Evolutionary conservation across 2,888 invertebrate genomes (phyloP).

Genomic region (Zaprionus bogoriensis): DNA sequence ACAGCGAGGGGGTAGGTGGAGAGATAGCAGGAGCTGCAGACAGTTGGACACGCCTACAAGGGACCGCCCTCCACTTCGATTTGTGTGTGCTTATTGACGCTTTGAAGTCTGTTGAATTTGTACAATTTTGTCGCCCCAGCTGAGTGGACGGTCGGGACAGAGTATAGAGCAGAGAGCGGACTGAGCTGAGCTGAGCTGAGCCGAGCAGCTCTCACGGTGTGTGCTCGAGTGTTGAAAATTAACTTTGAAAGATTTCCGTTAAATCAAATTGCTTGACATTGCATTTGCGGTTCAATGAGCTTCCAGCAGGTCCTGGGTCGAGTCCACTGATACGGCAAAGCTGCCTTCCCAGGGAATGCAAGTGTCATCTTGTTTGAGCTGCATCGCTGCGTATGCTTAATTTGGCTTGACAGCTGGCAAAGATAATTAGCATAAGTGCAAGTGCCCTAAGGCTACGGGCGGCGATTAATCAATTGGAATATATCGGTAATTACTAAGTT

Average conservation of each 20-base stretch:
- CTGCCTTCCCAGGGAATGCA: constrained; percentile 2
- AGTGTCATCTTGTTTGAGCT: not conserved
- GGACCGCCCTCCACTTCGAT: constrained; percentile 24
- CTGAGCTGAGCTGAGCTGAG: not conserved
- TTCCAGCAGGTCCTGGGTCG: constrained; percentile 16
- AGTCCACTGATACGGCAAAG: constrained; percentile 29
- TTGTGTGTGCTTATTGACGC: constrained; percentile 72
- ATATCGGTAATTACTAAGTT: not conserved
- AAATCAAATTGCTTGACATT: constrained; percentile 61
- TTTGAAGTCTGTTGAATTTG: constrained; percentile 71
- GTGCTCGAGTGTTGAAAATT: constrained; percentile 65
- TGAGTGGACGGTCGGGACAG: constrained; percentile 23
- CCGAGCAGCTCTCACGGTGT: not conserved
- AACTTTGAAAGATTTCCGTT: constrained; percentile 68
- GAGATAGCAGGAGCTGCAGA: not conserved
- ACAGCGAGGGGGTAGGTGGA: constrained; percentile 2
- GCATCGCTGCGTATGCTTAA: constrained; percentile 53
- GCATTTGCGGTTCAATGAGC: constrained; percentile 63
- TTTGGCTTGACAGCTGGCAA: constrained; percentile 14
- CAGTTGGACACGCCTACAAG: constrained; percentile 30
- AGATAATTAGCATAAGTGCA: not conserved
- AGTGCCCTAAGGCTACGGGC: too few relatives aligned
- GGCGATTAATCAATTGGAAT: not conserved
- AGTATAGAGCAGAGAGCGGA: not conserved
- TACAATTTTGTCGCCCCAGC: constrained; percentile 64